Percentiles rank a stretch among this genome's conserved stretches.
Evolutionary conservation across 2,113 vertebrate genomes (phyloP).

Genomic region (Daphoenositta chrysoptera): DNA sequence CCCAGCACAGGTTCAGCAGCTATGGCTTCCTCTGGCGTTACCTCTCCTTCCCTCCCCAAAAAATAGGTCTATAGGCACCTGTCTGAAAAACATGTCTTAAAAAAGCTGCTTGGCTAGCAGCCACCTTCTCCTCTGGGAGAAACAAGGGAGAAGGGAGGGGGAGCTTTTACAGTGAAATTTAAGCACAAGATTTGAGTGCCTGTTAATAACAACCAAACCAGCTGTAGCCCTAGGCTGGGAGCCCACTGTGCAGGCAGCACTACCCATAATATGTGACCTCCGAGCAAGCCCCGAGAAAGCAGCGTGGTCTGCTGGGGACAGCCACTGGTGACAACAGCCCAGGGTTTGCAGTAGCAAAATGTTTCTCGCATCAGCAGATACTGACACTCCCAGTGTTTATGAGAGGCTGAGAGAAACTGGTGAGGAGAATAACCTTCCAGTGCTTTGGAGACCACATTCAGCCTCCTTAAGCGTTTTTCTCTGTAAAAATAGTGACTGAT

Average conservation of each 20-base stretch:
- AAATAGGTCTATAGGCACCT: not conserved
- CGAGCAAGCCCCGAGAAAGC: not conserved
- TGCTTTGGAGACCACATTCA: not conserved
- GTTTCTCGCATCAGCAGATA: not conserved
- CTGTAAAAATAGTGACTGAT: not conserved
- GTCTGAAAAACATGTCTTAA: not conserved
- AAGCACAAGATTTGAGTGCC: not conserved
- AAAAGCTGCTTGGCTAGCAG: not conserved
- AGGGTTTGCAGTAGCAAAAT: not conserved
- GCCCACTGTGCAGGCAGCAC: not conserved
- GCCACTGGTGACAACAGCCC: fast-evolving
- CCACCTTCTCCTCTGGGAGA: not conserved
- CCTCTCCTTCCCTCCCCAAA: not conserved
- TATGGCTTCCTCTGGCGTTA: not conserved
- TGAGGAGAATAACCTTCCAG: not conserved
- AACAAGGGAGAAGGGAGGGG: not conserved
- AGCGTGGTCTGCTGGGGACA: not conserved
- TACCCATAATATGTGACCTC: fast-evolving
- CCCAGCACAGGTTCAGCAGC: not conserved
- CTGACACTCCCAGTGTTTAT: not conserved
- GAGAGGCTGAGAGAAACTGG: not conserved
- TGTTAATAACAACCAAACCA: not conserved
- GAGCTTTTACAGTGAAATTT: not conserved
- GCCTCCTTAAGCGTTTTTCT: not conserved
- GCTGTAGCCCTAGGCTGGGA: fast-evolving